Percentiles rank a stretch among this genome's conserved stretches.
Conservation (phyloP, 2,797 vertebrate genomes). For the Glyptemys insculpta region DNA sequence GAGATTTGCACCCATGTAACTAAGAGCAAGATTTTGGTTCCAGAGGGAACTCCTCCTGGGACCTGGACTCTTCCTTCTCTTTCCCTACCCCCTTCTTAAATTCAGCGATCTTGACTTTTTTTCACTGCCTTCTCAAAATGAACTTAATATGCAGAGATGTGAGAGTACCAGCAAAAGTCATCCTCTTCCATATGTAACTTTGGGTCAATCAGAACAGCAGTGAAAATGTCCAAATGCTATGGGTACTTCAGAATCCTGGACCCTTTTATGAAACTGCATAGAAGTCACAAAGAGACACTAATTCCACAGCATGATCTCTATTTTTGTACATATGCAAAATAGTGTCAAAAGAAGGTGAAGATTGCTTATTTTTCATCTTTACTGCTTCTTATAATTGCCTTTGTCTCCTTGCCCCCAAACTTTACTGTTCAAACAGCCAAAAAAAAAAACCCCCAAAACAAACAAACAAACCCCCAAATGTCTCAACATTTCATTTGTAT, state of each 20-base stretch:
- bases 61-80: background rate
- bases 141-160: background rate
- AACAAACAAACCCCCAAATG: rapidly evolving
- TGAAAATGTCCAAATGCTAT: background rate
- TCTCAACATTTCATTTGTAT: background rate
- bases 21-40: background rate
- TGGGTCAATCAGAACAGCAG: background rate
- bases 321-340: background rate
- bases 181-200: background rate
- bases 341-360: background rate
- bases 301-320: background rate
- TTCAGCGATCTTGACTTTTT: background rate
- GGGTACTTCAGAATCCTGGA: background rate
- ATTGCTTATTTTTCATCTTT: background rate
- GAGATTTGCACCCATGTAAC: background rate
- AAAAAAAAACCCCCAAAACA: background rate
- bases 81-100: background rate
- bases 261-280: background rate
- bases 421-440: background rate
- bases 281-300: background rate
- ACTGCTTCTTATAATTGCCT: background rate
- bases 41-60: background rate
- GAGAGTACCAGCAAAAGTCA: background rate
- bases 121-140: background rate
- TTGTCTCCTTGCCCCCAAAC: background rate